Evolutionary conservation across 2,888 invertebrate genomes (phyloP).

Genomic region (Rhaphigaster nebulosa): DNA sequence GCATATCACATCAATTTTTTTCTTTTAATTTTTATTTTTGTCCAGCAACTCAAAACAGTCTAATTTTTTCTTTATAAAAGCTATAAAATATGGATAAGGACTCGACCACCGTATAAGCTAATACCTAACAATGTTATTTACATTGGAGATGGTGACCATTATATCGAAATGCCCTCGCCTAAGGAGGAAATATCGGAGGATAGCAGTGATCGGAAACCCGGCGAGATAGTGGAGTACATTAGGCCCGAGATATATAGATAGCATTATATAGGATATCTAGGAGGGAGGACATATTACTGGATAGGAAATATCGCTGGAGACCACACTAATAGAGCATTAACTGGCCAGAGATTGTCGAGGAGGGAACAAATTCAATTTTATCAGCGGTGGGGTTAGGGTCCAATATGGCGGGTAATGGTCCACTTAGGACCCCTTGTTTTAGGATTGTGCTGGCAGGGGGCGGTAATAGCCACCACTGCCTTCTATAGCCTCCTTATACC

Average conservation of each 20-base stretch:
- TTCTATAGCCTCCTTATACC: conserved; percentile 38
- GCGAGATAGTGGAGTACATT: conserved; percentile 17
- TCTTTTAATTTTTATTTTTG: too few species aligned
- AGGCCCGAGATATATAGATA: conserved; percentile 31
- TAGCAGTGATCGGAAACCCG: conserved; percentile 31
- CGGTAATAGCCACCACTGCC: conserved; percentile 42
- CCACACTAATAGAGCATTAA: conserved; percentile 45
- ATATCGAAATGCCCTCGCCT: conserved; percentile 18
- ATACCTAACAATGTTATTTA: not conserved
- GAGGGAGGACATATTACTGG: conserved; percentile 26
- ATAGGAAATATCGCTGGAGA: conserved; percentile 11
- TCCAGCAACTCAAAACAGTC: too few species aligned
- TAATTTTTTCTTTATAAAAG: not conserved
- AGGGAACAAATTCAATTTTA: conserved; percentile 47
- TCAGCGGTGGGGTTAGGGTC: conserved; percentile 37
- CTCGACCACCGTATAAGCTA: not conserved
- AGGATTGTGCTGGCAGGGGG: conserved; percentile 27
- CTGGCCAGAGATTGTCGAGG: conserved; percentile 34
- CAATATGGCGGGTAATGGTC: conserved; percentile 49
- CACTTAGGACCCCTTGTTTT: conserved; percentile 46
- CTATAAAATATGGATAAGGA: not conserved
- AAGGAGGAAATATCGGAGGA: conserved; percentile 37
- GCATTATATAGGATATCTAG: conserved; percentile 46
- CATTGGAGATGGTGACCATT: not conserved
- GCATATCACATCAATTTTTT: too few species aligned